Evolutionary conservation across 35 echinoderm and acorn worm genomes (phyloP), one percentile per base, ranked within the genome.

Genomic region (Strongylocentrotus purpuratus): DNA sequence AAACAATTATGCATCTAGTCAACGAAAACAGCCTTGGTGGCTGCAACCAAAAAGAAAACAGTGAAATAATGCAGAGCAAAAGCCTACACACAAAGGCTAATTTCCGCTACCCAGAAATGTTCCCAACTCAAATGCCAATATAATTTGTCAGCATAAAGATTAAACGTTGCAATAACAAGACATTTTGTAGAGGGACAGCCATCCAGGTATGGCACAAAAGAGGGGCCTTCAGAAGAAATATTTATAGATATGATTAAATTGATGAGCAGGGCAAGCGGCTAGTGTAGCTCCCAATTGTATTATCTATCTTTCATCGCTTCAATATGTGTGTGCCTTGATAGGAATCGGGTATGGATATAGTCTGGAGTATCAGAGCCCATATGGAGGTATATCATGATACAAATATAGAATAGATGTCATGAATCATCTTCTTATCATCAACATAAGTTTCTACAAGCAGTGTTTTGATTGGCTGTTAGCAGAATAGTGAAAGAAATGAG

Each of bases 111-210:
- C 65, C 65, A 78, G 65, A 78, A 78, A 78, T 78, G 18, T 78
- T 59, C 17, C 52, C 1, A 5, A n/a, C 65, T n/a, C 22, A 78
- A 78, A 78, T 78, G 65, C 65, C 65, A 78, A 7, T 28, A 78
- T 78, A 78, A 78, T 78, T 78, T 78, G 65, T 78, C 65, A 78
- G 22, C 65, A 78, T n/a, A n/a, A 78, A 78, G 65, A 78, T 78
- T 78, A 78, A 78, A 78, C 20, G 65, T 78, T n/a, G 65, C 65
- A 78, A 78, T 78, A 78, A 78, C 65, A 78, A 78, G 65, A 78
- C 65, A 78, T 78, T 78, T 78, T 28, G 65, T 22, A 78, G 65
- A 78, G 65, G 65, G 65, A 22, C 65, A 28, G 22, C 15, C 65
- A 78, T 22, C 65, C 65, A 28, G 65, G 65, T 7, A 22, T 7